These are phyloP conservation scores for Chouioia cunea DNA, from an alignment of 2,888 invertebrate species.

Conservation along the genomic window DNA sequence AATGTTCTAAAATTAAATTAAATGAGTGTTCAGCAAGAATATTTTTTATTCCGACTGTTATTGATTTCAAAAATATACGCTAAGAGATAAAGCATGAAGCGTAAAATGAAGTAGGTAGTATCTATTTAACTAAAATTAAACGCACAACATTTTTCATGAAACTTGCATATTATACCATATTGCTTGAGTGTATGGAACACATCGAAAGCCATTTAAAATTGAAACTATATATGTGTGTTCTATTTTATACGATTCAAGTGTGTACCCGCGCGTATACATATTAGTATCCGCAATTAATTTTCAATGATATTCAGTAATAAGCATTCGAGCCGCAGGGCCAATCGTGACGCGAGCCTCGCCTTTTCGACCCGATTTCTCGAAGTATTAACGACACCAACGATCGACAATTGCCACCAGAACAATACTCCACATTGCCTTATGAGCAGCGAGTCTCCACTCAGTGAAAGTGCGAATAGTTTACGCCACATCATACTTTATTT, in stretches of 20 bases:
- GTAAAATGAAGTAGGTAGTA: too few relatives aligned
- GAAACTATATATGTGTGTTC: too few relatives aligned
- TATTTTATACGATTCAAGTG: too few relatives aligned
- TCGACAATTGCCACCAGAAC: conserved; percentile 3
- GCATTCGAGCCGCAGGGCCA: conserved; percentile 26
- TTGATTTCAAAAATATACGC: too few relatives aligned
- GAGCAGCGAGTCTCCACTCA: neutral
- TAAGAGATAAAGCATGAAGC: too few relatives aligned
- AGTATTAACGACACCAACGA: neutral
- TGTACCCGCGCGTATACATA: conserved; percentile 17
- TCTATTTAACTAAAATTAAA: conserved; percentile 1
- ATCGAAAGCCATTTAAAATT: neutral
- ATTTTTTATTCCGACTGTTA: too few relatives aligned
- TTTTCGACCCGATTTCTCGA: conserved; percentile 25
- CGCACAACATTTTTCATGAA: conserved; percentile 23
- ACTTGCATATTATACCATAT: conserved; percentile 13
- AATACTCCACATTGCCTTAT: conserved; percentile 10
- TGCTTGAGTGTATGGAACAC: neutral
- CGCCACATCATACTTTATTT: too few relatives aligned
- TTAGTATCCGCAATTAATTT: conserved; percentile 44
- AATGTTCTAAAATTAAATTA: too few relatives aligned
- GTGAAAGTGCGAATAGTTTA: conserved; percentile 20
- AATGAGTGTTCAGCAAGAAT: too few relatives aligned
- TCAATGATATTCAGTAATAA: conserved; percentile 41
- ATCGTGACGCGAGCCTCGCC: conserved; percentile 41